Base-by-base conservation (phyloP, 2,888 invertebrate genomes). In the Mimumesa dahlbomi region DNA sequence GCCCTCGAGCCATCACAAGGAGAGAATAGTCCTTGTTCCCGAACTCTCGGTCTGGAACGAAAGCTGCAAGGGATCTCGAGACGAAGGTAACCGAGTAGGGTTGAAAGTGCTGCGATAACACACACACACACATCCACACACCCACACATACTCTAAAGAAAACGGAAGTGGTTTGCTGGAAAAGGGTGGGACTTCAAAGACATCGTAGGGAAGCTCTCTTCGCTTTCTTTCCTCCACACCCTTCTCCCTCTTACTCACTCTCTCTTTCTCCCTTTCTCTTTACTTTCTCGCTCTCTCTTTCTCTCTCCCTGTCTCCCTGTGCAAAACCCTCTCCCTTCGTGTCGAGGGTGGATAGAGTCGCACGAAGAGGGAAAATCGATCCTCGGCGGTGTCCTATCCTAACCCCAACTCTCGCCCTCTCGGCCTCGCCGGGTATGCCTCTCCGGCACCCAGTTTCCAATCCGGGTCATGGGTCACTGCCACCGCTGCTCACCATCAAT, bases 381-480 rank as follows among this genome's bases (percentile, higher is more conserved):
- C 73, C 78, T 79, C 77, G 62, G 52, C 75, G 78, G 86, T 83
- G 83, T 85, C 84, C 84, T 85, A 84, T 83, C 85, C 87, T 85
- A 86, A 77, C 81, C 79, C 80, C 80, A 81, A 82, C 77, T 75
- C 77, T 74, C 75, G 73, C 72, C 73, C 78, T 74, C 80, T 73
- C 80, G 77, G 75, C 79, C 77, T 77, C 79, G 68, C 74, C 64
- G 74, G 76, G 68, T 77, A 77, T 75, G 76, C 81, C 82, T 75
- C 80, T 81, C 76, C 65, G 78, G 73, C 79, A 81, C 79, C 83
- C 78, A 83, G 76, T 80, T 84, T 84, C 77, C 82, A 80, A 87
- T 87, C 85, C 88, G 85, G 88, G 88, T 88, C 88, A 88, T 87
- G 87, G 87, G 88, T 88, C 87, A 88, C 87, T 88, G 88, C 87